Conservation (phyloP, 1,140 invertebrate genomes). For the Trachelipus rathkii region DNA sequence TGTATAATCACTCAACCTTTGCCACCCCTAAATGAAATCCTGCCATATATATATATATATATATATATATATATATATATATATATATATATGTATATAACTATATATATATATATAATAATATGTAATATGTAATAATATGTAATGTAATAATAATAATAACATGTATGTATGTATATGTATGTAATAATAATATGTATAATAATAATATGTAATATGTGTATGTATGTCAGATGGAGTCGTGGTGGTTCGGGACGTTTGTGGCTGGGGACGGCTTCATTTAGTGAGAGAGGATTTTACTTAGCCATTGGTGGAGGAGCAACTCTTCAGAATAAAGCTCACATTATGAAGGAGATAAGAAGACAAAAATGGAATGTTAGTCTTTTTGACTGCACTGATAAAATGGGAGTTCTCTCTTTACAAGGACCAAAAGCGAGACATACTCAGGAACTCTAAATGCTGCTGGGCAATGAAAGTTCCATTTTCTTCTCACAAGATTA, state of each 20-base stretch:
- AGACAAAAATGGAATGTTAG: slow-evolving; percentile 67
- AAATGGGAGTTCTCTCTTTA: slow-evolving; percentile 76
- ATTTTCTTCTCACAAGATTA: slow-evolving; percentile 59
- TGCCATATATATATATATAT: too few species aligned
- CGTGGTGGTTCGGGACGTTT: neutral
- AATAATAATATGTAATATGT: too few species aligned
- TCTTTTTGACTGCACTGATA: slow-evolving; percentile 67
- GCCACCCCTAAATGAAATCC: too few species aligned
- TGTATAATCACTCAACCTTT: too few species aligned
- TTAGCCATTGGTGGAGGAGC: slow-evolving; percentile 74
- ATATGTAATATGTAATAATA: too few species aligned
- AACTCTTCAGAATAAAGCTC: slow-evolving; percentile 67
- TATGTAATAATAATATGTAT: too few species aligned
- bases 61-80: too few species aligned
- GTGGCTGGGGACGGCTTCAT: slow-evolving; percentile 35
- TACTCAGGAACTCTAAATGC: slow-evolving; percentile 57
- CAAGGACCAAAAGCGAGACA: slow-evolving; percentile 68
- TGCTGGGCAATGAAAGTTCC: slow-evolving; percentile 59
- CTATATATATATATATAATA: too few species aligned
- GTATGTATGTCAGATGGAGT: neutral
- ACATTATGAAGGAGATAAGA: slow-evolving; percentile 64
- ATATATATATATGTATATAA: too few species aligned
- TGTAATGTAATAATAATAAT: too few species aligned
- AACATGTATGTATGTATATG: too few species aligned
- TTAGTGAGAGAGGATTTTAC: slow-evolving; percentile 66